A percentile compares a stretch with the other conserved stretches of the same genome.
Conservation (phyloP, 2,797 vertebrate species). For the Pterois miles region DNA sequence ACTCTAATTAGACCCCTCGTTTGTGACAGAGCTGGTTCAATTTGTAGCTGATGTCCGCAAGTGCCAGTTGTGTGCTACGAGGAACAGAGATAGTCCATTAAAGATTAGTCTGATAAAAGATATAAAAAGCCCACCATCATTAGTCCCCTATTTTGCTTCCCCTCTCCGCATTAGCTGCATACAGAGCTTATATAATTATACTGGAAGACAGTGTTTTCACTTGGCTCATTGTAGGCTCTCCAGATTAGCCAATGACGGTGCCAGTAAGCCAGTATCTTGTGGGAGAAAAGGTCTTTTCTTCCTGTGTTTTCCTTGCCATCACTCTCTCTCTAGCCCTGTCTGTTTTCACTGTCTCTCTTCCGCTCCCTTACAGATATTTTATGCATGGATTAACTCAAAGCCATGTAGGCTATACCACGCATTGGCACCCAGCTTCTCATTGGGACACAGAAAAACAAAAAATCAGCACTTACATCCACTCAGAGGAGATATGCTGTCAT, state of each 20-base stretch:
- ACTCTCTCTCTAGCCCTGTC: too few relatives aligned
- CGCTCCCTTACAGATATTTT: constrained; percentile 55
- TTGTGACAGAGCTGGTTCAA: constrained; percentile 43
- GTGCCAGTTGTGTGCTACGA: constrained; percentile 34
- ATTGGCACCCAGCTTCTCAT: constrained; percentile 54
- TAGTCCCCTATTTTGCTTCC: constrained; percentile 41
- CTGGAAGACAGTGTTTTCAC: constrained; percentile 54
- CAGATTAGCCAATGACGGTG: constrained; percentile 56
- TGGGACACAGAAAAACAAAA: constrained; percentile 36
- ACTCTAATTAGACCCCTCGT: constrained; percentile 49
- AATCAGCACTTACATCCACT: constrained; percentile 44
- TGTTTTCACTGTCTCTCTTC: constrained; percentile 6
- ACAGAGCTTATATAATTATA: constrained; percentile 62
- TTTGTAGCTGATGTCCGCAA: constrained; percentile 41
- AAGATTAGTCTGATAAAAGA: constrained; percentile 49
- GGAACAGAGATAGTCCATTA: constrained; percentile 45
- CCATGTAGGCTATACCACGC: constrained; percentile 54
- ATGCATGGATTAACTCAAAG: constrained; percentile 71
- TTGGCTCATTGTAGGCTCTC: constrained; percentile 47
- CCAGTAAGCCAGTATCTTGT: constrained; percentile 43
- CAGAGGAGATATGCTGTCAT: constrained; percentile 47
- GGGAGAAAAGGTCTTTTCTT: constrained; percentile 42
- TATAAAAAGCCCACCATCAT: constrained; percentile 52
- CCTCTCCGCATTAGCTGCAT: constrained; percentile 54
- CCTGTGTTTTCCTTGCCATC: constrained; percentile 28